A percentile compares a stretch with the other conserved stretches of the same genome.
phyloP scores from a whole-genome alignment of 2,888 invertebrate genomes.

The Plebejus anna region DNA sequence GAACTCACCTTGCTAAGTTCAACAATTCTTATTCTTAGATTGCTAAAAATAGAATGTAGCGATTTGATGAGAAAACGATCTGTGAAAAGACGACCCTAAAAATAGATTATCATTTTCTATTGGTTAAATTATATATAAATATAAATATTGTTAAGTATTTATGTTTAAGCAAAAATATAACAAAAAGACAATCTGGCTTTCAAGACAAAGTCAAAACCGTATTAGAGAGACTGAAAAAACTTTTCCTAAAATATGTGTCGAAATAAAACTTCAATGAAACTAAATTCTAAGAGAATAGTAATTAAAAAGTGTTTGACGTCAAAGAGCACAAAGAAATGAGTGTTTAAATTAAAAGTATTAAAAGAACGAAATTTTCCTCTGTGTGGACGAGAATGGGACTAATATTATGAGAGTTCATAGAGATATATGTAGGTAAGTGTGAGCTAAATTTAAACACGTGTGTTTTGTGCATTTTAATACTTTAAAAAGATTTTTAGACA shows the following conservation, averaged over 20 bases:
- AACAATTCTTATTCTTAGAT: neutral
- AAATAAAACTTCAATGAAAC: slow-evolving; percentile 4
- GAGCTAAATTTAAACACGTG: neutral
- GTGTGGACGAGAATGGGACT: neutral
- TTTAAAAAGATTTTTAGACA: neutral
- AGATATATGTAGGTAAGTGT: neutral
- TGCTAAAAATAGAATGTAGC: neutral
- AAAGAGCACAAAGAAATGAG: slow-evolving; percentile 2
- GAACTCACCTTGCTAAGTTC: neutral
- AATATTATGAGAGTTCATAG: neutral
- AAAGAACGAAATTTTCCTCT: slow-evolving; percentile 10
- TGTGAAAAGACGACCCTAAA: neutral
- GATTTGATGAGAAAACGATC: neutral
- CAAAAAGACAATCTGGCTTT: neutral
- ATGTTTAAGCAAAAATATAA: too few species aligned
- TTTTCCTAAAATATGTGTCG: neutral
- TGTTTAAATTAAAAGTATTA: slow-evolving; percentile 16
- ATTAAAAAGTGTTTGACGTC: slow-evolving; percentile 12
- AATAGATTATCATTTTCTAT: neutral
- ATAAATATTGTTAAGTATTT: too few species aligned
- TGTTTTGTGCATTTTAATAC: neutral
- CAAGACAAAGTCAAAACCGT: neutral
- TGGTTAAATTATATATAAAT: too few species aligned
- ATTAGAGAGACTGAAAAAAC: neutral
- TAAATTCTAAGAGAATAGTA: slow-evolving; percentile 9